These are phyloP conservation scores for Channallabes apus DNA, from an alignment of 2,797 vertebrate genomes.

Conservation along the genomic window DNA sequence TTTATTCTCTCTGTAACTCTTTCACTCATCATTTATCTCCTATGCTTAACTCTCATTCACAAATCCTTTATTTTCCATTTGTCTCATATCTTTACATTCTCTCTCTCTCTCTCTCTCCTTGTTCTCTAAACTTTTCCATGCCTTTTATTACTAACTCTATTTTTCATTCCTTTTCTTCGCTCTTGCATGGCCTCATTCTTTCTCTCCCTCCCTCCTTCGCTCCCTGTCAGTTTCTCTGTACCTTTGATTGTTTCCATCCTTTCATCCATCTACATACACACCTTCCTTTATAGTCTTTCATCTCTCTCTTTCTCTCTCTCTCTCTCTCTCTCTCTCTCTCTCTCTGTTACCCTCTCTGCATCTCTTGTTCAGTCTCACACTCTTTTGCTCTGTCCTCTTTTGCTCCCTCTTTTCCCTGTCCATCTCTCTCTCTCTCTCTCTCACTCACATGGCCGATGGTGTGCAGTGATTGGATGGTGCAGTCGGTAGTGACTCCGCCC, in stretches of 20 bases:
- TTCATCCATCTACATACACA: constrained; percentile 75
- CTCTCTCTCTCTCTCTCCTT: too few species aligned
- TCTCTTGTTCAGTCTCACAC: not conserved
- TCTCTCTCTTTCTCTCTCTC: not conserved
- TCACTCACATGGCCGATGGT: constrained; percentile 84
- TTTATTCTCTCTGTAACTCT: not conserved
- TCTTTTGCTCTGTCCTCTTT: not conserved
- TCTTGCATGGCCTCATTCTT: not conserved
- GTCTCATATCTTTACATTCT: not conserved
- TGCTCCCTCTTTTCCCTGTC: not conserved
- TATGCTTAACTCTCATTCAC: not conserved
- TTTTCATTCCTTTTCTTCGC: not conserved
- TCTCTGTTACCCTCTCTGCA: not conserved
- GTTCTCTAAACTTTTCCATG: too few species aligned
- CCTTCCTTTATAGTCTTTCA: constrained; percentile 48
- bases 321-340: not conserved
- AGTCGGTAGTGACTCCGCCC: constrained; percentile 76
- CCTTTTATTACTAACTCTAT: not conserved
- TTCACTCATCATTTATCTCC: not conserved
- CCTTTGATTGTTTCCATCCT: not conserved
- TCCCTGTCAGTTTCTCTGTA: not conserved
- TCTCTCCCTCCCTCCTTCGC: not conserved
- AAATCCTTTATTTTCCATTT: too few species aligned
- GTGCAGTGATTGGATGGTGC: constrained; percentile 79
- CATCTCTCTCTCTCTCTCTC: not conserved